A percentile compares a stretch with the other conserved stretches of the same genome.
phyloP scores from a whole-genome alignment of 2,888 invertebrate species.

The Ennomos quercinarius region DNA sequence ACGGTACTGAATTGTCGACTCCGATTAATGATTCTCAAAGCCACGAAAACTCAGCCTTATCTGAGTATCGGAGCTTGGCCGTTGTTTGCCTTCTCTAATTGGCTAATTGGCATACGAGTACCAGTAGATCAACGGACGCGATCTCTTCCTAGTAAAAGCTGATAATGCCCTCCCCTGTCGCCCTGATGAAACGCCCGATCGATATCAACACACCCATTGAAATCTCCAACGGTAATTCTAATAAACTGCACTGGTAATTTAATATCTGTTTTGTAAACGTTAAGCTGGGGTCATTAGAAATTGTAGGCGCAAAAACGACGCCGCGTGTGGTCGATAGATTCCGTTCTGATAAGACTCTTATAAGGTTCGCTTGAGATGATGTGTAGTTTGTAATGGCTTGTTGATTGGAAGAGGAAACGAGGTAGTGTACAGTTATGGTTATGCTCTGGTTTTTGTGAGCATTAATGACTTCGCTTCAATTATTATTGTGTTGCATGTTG shows the following conservation, averaged over 20 bases:
- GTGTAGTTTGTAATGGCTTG: slow-evolving; percentile 42
- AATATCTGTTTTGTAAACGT: slow-evolving; percentile 51
- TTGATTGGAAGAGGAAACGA: slow-evolving; percentile 51
- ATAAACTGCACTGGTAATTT: slow-evolving; percentile 56
- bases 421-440: slow-evolving; percentile 49
- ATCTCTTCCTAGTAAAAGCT: slow-evolving; percentile 76
- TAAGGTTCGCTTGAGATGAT: slow-evolving; percentile 53
- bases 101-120: slow-evolving; percentile 82
- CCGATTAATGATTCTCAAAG: slow-evolving; percentile 44
- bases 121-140: slow-evolving; percentile 74
- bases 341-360: slow-evolving; percentile 54
- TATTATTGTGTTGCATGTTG: slow-evolving; percentile 26
- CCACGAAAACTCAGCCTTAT: slow-evolving; percentile 50
- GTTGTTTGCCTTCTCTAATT: slow-evolving; percentile 80
- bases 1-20: slow-evolving; percentile 32
- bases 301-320: slow-evolving; percentile 62
- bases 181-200: slow-evolving; percentile 78
- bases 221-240: slow-evolving; percentile 68
- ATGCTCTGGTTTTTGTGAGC: slow-evolving; percentile 31
- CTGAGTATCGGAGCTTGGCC: slow-evolving; percentile 41
- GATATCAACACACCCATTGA: slow-evolving; percentile 74
- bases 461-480: slow-evolving; percentile 22
- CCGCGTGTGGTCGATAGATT: slow-evolving; percentile 63
- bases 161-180: slow-evolving; percentile 71
- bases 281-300: slow-evolving; percentile 53